A percentile compares a stretch with the other conserved stretches of the same genome.
Conservation (phyloP, 2,888 invertebrate genomes). For the Scaptomyza polygonia region DNA sequence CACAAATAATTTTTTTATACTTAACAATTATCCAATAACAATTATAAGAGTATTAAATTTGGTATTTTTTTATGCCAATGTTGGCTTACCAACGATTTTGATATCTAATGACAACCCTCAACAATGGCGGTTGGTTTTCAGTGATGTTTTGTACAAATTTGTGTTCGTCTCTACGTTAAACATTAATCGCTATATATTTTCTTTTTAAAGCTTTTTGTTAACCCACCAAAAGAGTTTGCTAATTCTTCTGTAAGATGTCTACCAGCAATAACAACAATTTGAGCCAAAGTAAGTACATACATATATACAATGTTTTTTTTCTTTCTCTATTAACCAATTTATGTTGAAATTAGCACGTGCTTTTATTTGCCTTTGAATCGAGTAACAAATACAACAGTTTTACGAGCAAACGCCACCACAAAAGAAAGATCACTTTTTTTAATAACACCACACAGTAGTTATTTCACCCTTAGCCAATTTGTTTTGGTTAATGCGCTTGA, state of each 20-base stretch:
- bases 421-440: neutral
- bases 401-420: neutral
- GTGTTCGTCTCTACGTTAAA: neutral
- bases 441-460: neutral
- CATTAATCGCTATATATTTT: no score
- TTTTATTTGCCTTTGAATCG: neutral
- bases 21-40: no score
- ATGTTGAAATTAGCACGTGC: no score
- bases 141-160: neutral
- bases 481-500: constrained; percentile 37
- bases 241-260: constrained; percentile 14
- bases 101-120: neutral
- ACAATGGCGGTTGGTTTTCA: neutral
- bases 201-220: neutral
- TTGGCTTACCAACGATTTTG: neutral
- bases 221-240: neutral
- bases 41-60: neutral
- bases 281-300: constrained; percentile 28
- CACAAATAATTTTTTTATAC: no score
- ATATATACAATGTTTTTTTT: neutral
- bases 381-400: neutral
- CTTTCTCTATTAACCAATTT: neutral
- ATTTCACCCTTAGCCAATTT: constrained; percentile 24
- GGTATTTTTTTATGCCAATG: neutral
- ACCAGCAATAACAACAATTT: neutral